Evolutionary conservation across 37 sponge, comb jelly and placozoan species (phyloP), one percentile per base, ranked within the genome.

Genomic region (Dysidea cf. avara): DNA sequence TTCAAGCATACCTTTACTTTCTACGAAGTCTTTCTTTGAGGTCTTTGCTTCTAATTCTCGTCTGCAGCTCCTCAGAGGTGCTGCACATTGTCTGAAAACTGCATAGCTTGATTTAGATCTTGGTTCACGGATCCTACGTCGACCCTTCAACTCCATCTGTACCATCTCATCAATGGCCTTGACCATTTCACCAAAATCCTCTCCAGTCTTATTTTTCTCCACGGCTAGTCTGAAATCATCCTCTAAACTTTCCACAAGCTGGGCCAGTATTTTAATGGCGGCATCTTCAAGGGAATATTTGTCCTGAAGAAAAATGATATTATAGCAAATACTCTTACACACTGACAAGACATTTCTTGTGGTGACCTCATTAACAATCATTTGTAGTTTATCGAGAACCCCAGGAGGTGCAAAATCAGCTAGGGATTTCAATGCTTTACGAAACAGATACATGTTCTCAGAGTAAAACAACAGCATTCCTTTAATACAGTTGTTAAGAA

Each of bases 41-140:
- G 85, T 84, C 66, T 84, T 84, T 11, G 78, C 85, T 11, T 77
- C 52, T 20, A 84, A 39, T 26, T 77, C 78, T 20, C 78, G 53
- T 9, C 21, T 65, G 37, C 49, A 57, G 67, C 40, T 53, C 3
- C 54, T 46, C 36, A 84, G 17, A 17, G n/a, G 16, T 16, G 35
- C 24, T 2, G 61, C 28, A 47, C 69, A 69, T 53, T 75, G 69
- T 22, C 58, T 26, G 1, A 82, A 46, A 9, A 68, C 79, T 12
- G 48, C 9, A 39, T 28, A 55, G 13, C 56, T 33, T n/a, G n/a
- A n/a, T n/a, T n/a, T n/a, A n/a, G n/a, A n/a, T n/a, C n/a, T n/a
- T n/a, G n/a, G n/a, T n/a, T n/a, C n/a, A n/a, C n/a, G n/a, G n/a
- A n/a, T n/a, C n/a, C n/a, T 46, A 6, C 30, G 53, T 21, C 2